phyloP scores from a whole-genome alignment of 2,888 invertebrate species.

The Yponomeuta sedellus region DNA sequence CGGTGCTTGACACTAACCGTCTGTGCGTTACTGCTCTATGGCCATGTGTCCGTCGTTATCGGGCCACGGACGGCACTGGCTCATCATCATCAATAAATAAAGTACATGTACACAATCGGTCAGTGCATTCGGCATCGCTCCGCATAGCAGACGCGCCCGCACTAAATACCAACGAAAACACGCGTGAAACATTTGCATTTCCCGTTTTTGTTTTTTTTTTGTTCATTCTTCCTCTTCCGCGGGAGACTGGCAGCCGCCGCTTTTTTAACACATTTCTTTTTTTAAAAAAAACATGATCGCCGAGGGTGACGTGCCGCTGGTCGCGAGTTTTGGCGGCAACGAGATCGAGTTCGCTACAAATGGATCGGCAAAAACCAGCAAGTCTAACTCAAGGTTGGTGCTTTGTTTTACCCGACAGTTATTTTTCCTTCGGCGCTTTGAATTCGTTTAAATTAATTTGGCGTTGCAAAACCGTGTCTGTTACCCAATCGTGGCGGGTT shows the following conservation, averaged over 20 bases:
- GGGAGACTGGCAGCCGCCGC: not conserved
- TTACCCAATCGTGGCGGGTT: not conserved
- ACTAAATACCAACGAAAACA: not conserved
- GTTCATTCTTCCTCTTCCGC: not conserved
- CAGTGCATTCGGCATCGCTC: conserved; percentile 44
- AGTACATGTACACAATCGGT: conserved; percentile 40
- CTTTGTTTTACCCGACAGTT: conserved; percentile 11
- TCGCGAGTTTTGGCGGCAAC: conserved; percentile 60
- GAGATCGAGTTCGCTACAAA: conserved; percentile 61
- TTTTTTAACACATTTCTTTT: conserved; percentile 12
- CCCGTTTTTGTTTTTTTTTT: not conserved
- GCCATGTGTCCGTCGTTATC: conserved; percentile 36
- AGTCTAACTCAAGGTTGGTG: conserved; percentile 64
- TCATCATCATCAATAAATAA: conserved; percentile 66
- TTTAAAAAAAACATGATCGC: conserved; percentile 45
- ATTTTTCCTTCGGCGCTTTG: not conserved
- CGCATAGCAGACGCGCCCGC: conserved; percentile 23
- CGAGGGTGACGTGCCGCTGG: conserved; percentile 67
- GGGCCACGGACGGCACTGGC: conserved; percentile 33
- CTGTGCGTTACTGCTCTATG: not conserved
- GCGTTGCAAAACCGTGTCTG: not conserved
- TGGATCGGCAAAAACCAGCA: conserved; percentile 53
- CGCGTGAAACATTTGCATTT: not conserved
- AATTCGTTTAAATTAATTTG: not conserved
- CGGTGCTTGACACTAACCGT: not conserved